Evolutionary conservation across 2,113 vertebrate genomes (phyloP).

Genomic region (Elachura formosa): DNA sequence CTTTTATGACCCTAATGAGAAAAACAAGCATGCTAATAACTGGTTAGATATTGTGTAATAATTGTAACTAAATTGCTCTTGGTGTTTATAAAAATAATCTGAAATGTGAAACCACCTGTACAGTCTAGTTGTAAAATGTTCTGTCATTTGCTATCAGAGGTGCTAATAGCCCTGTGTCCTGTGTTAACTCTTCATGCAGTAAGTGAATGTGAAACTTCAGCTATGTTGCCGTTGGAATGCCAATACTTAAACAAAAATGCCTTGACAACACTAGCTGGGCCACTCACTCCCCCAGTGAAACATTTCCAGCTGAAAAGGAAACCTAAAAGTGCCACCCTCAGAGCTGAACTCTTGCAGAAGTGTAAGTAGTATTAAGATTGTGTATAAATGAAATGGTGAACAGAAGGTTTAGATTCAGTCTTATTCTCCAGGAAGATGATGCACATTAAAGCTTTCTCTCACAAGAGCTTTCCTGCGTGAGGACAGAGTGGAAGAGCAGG

Average conservation of each 20-base stretch:
- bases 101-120: not conserved
- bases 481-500: not conserved
- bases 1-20: not conserved
- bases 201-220: slow-evolving; percentile 90
- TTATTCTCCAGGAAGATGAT: not conserved
- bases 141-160: not conserved
- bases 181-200: slow-evolving; percentile 72
- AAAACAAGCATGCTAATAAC: not conserved
- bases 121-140: not conserved
- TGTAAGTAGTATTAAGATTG: slow-evolving; percentile 75
- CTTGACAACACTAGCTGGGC: slow-evolving; percentile 90
- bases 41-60: not conserved
- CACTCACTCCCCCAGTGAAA: slow-evolving; percentile 93
- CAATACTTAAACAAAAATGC: slow-evolving; percentile 97
- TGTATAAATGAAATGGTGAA: not conserved
- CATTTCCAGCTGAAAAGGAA: slow-evolving; percentile 97
- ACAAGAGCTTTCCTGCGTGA: not conserved
- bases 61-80: not conserved
- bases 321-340: slow-evolving; percentile 95
- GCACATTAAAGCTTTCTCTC: not conserved
- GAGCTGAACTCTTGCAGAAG: slow-evolving; percentile 95
- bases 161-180: not conserved
- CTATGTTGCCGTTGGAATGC: slow-evolving; percentile 96
- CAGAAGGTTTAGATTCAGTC: not conserved
- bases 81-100: not conserved